Conservation (phyloP, 2,888 invertebrate genomes). For the Chesias legatella region DNA sequence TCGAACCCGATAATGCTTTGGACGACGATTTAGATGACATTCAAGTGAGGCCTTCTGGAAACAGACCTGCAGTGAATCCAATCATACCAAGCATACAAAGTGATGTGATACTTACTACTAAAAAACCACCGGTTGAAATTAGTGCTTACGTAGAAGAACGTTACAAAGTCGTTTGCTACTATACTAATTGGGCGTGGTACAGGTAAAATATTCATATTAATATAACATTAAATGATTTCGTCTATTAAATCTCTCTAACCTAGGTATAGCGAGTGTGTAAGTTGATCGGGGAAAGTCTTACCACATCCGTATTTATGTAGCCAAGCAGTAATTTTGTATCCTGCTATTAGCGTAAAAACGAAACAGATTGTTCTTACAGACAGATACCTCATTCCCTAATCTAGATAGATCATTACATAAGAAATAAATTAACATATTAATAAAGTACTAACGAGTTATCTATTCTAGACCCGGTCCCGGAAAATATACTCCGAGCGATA, state of each 20-base stretch:
- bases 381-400: too few relatives aligned
- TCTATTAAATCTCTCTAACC: too few relatives aligned
- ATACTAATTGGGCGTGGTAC: conserved; percentile 97
- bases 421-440: too few relatives aligned
- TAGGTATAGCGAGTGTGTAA: too few relatives aligned
- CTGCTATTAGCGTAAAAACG: too few relatives aligned
- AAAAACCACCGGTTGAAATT: conserved; percentile 39
- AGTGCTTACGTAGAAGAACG: conserved; percentile 45
- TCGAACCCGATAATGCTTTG: conserved; percentile 48
- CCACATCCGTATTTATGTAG: too few relatives aligned
- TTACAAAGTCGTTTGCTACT: conserved; percentile 93
- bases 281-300: too few relatives aligned
- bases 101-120: conserved; percentile 41
- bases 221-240: too few relatives aligned
- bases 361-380: too few relatives aligned
- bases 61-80: conserved; percentile 19
- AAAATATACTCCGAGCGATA: conserved; percentile 90
- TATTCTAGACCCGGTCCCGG: conserved; percentile 85
- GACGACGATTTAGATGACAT: conserved; percentile 69
- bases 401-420: too few relatives aligned
- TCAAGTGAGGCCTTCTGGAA: conserved; percentile 52
- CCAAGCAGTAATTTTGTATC: too few relatives aligned
- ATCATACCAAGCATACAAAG: conserved; percentile 30
- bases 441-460: background rate
- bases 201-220: conserved; percentile 46